Evolutionary conservation across 2,113 vertebrate genomes (phyloP), one percentile per base, ranked within the genome.

Genomic region (Pycnonotus jocosus): DNA sequence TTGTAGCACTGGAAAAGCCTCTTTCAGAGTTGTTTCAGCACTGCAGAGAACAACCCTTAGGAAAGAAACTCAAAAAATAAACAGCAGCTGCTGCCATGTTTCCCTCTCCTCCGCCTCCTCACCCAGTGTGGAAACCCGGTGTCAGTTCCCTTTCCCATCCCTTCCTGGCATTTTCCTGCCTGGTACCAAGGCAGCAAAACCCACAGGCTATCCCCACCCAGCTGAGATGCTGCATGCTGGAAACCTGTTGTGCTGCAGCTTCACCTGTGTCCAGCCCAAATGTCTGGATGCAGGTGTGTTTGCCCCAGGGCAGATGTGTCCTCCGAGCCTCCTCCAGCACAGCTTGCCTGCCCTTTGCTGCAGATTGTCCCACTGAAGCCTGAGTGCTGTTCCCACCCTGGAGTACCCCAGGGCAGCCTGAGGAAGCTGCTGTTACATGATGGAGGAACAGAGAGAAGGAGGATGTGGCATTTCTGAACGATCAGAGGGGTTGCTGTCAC

Each of bases 1-100:
- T 91, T 86, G 86, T 88, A 92, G 78, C 84, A 68, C 70, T 90
- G 88, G 95, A 91, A 95, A 95, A 97, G 86, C 93, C 78, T 96
- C 90, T 93, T 94, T 84, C 70, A 66, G 91, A 69, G 60, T 91
- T 86, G 88, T 92, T 95, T 92, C 77, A 48, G 62, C 66, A 66
- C 81, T 93, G 93, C 84, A 81, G 86, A 92, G 89, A 95, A 58
- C 61, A 96, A 85, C 83, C 89, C 88, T 76, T 76, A 81, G 91
- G 91, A 87, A 81, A 87, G 53, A 79, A 93, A 76, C 76, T 88
- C 22, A 69, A 37, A 89, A 95, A 94, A 84, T 76, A 89, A 96
- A 80, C 88, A 94, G 88, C 84, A 94, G 90, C 92, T 97, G 94
- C 86, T 93, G 74, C 76, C 86, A 45, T 81, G 69, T 91, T 81